Conservation (phyloP, 2,113 vertebrate genomes). For the Piaya cayana region DNA sequence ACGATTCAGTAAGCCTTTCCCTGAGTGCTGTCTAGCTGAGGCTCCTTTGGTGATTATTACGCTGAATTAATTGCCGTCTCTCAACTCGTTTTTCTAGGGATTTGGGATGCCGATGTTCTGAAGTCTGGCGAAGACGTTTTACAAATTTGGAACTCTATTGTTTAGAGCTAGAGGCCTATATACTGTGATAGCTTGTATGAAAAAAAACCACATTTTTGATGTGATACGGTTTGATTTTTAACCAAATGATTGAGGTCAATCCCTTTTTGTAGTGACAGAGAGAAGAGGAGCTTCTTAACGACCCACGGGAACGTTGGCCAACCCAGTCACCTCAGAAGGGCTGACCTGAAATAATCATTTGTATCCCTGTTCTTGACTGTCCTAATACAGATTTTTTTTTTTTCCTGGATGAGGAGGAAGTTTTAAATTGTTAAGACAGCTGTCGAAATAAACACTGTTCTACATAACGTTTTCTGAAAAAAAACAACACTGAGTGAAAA, state of each 20-base stretch:
- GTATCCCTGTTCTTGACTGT: conserved; percentile 79
- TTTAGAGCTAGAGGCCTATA: conserved; percentile 92
- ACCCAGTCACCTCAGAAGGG: conserved; percentile 77
- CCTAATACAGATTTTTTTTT: conserved; percentile 70
- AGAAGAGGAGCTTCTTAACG: conserved; percentile 78
- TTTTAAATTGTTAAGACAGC: conserved; percentile 84
- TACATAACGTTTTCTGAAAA: conserved; percentile 83
- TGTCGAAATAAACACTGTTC: conserved; percentile 82
- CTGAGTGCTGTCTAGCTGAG: background rate
- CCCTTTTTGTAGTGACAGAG: conserved; percentile 78
- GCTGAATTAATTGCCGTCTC: conserved; percentile 20
- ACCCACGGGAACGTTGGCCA: conserved; percentile 70
- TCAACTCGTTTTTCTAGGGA: conserved; percentile 78
- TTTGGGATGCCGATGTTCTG: conserved; percentile 99
- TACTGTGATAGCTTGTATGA: conserved; percentile 90
- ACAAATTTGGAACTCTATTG: conserved; percentile 87
- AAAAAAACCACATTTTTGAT: conserved; percentile 83
- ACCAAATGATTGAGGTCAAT: conserved; percentile 82
- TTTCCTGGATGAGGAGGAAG: conserved; percentile 77
- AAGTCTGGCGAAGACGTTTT: conserved; percentile 79
- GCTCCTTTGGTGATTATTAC: background rate
- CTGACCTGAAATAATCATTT: conserved; percentile 80
- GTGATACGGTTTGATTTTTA: conserved; percentile 84
- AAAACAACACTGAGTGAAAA: conserved; percentile 81
- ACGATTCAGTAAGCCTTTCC: conserved; percentile 89